These are phyloP conservation scores for Erebia aethiops DNA, from an alignment of 2,888 invertebrate species.

Conservation along the genomic window DNA sequence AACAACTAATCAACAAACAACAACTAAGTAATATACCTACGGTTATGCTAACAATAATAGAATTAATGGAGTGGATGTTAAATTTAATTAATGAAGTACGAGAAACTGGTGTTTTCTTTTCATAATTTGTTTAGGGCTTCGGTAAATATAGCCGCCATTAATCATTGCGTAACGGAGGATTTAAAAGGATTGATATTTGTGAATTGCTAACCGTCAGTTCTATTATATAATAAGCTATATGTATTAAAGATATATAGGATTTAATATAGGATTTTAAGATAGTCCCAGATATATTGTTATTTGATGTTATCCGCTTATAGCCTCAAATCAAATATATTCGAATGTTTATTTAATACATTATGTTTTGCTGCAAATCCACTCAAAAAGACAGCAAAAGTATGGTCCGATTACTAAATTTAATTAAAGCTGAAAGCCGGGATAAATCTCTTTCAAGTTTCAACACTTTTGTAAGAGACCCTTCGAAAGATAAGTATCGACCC, in stretches of 20 bases:
- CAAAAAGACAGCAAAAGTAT: background rate
- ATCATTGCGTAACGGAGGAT: conserved; percentile 35
- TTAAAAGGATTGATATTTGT: background rate
- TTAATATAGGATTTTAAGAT: too few species aligned
- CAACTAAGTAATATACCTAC: too few species aligned
- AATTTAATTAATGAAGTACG: conserved; percentile 2
- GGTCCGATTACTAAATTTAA: conserved; percentile 6
- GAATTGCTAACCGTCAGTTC: too few species aligned
- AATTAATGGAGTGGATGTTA: background rate
- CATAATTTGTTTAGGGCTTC: conserved; percentile 33
- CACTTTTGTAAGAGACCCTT: conserved; percentile 21
- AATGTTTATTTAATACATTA: background rate
- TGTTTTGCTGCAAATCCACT: background rate
- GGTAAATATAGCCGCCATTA: conserved; percentile 41
- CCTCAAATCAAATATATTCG: too few species aligned
- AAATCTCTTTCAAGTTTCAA: conserved; percentile 17
- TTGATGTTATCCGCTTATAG: too few species aligned
- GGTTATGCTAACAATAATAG: background rate
- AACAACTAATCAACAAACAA: too few species aligned
- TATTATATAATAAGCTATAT: too few species aligned
- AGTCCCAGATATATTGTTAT: too few species aligned
- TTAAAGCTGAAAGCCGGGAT: background rate
- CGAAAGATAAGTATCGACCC: conserved; percentile 27
- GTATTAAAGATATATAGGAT: too few species aligned
- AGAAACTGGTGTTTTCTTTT: conserved; percentile 25